phyloP scores from a whole-genome alignment of 2,113 vertebrate genomes.

The Rhodinocichla rosea region DNA sequence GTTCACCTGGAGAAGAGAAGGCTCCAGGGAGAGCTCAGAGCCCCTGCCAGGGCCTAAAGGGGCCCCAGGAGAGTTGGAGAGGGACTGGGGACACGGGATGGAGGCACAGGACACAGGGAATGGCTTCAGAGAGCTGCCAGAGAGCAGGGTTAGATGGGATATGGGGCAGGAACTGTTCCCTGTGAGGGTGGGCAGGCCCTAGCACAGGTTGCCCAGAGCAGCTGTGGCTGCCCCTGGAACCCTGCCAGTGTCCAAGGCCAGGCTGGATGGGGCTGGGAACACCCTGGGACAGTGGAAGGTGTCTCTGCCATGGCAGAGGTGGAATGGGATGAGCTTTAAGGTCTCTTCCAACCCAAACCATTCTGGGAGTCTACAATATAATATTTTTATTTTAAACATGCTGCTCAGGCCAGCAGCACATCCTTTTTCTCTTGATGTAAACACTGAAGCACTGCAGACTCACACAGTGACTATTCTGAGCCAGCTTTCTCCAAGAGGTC shows the following conservation, averaged over 20 bases:
- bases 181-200: rapidly evolving
- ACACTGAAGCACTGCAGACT: not conserved
- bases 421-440: not conserved
- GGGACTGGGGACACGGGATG: not conserved
- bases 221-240: not conserved
- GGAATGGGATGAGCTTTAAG: not conserved
- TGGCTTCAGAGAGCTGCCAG: not conserved
- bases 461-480: not conserved
- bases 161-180: rapidly evolving
- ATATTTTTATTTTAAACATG: not conserved
- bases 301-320: not conserved
- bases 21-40: not conserved
- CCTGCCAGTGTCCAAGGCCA: not conserved
- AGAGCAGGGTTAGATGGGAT: rapidly evolving
- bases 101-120: not conserved
- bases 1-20: rapidly evolving
- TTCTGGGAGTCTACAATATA: not conserved
- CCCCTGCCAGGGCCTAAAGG: rapidly evolving
- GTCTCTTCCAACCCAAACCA: not conserved
- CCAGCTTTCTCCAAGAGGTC: not conserved
- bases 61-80: not conserved
- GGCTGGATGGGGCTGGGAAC: rapidly evolving
- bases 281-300: rapidly evolving
- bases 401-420: not conserved
- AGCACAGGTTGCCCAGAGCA: not conserved